Evolutionary conservation across 2,888 invertebrate species (phyloP).

Genomic region (Amblyjoppa fuscipennis): DNA sequence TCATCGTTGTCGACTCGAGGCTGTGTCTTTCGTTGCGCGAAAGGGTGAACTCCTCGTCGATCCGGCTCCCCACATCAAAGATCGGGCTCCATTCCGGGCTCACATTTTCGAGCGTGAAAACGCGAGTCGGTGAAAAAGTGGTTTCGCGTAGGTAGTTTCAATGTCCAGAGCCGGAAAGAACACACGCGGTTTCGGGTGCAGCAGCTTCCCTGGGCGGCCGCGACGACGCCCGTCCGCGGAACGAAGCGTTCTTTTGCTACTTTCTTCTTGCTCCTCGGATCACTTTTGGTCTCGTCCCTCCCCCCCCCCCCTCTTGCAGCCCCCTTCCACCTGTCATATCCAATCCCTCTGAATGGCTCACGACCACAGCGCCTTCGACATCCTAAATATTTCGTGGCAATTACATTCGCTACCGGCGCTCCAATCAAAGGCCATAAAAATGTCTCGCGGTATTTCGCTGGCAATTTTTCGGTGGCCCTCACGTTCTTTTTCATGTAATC

Average conservation of each 20-base stretch:
- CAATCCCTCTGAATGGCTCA: conserved; percentile 32
- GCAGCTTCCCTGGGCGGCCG: conserved; percentile 54
- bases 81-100: conserved; percentile 46
- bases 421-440: conserved; percentile 76
- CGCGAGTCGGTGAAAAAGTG: conserved; percentile 73
- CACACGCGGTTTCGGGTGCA: conserved; percentile 59
- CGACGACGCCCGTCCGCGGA: conserved; percentile 61
- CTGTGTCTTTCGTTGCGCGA: conserved; percentile 5
- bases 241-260: conserved; percentile 57
- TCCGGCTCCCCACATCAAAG: conserved; percentile 15
- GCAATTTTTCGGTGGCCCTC: conserved; percentile 83
- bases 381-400: conserved; percentile 79
- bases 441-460: conserved; percentile 78
- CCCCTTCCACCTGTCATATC: conserved; percentile 25
- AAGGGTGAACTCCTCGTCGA: conserved; percentile 34
- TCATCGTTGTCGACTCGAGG: conserved; percentile 44
- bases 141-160: conserved; percentile 68
- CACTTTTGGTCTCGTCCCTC: conserved; percentile 36
- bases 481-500: conserved; percentile 71
- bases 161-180: conserved; percentile 45
- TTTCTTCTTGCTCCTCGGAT: conserved; percentile 45
- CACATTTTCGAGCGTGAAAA: conserved; percentile 74
- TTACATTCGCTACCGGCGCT: conserved; percentile 77
- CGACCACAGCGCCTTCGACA: conserved; percentile 61
- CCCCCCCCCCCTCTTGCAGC: not conserved